Evolutionary conservation across 2,797 vertebrate genomes (phyloP), one percentile per base, ranked within the genome.

Genomic region (Poeciliopsis presidionis): DNA sequence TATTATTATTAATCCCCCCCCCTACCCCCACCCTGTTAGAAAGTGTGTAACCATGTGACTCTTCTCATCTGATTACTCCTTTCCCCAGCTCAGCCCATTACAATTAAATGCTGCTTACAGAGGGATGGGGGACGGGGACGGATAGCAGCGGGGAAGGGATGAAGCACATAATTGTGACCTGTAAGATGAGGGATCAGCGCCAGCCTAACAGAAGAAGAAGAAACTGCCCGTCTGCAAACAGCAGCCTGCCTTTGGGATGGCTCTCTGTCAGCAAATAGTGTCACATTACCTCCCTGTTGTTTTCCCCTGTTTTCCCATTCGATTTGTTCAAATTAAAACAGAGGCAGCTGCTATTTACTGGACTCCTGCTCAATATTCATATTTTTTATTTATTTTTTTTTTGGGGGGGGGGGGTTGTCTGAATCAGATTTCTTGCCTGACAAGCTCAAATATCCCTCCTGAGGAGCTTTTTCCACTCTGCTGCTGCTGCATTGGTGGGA

Each of bases 11-110:
- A 33, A 33, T 33, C 33, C 33, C 33, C 33, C 2, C 33, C 33
- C 94, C 91, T n/a, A n/a, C n/a, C 81, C 82, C 80, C 49, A 53
- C 49, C 82, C 77, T 6, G 87, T 90, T 92, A 90, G 91, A 88
- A 90, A 88, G 77, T 77, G 87, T 87, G 88, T 88, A 89, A 84
- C 92, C 92, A 91, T 84, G 89, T 95, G 93, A 94, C 87, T 86
- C 83, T 91, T 90, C 93, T 95, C 91, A 94, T 95, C 94, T 94
- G 94, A 96, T 95, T 94, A 94, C 94, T 93, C 92, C 92, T 92
- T 92, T 93, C 87, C 83, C 87, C 86, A 43, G 93, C 90, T 95
- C 93, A 94, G 91, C 86, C 92, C 83, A 79, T 90, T 82, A 93
- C 94, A 95, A 96, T 96, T 95, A 96, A 95, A 94, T 90, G 85